Conservation (phyloP, 2,113 vertebrate species). For the Bagarius yarrelli region DNA sequence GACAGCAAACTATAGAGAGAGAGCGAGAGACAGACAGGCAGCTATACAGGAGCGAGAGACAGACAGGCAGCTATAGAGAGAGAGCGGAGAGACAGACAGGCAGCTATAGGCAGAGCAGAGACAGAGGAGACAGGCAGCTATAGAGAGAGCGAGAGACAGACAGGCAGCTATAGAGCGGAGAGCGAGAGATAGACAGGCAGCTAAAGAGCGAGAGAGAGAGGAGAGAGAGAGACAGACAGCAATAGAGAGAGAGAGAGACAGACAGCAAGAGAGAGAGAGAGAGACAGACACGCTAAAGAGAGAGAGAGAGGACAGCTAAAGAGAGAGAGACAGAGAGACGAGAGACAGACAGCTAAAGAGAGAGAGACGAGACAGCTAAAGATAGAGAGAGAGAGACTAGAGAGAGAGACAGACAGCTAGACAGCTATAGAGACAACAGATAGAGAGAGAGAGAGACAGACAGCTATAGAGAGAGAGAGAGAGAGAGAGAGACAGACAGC, state of each 20-base stretch:
- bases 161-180: too few relatives aligned
- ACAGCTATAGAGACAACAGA: not conserved
- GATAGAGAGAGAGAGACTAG: not conserved
- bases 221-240: too few relatives aligned
- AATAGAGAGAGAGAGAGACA: too few relatives aligned
- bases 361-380: not conserved
- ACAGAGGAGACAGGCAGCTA: too few relatives aligned
- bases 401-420: too few relatives aligned
- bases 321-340: not conserved
- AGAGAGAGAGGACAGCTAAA: not conserved
- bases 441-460: not conserved
- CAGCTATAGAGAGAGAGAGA: not conserved
- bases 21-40: not conserved
- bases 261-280: too few relatives aligned
- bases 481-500: too few relatives aligned
- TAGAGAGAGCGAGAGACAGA: too few relatives aligned
- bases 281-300: too few relatives aligned
- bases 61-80: not conserved
- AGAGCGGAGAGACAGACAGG: not conserved
- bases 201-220: too few relatives aligned
- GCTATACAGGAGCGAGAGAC: not conserved
- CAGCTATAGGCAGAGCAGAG: fast-evolving
- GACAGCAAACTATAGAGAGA: not conserved
- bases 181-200: too few relatives aligned
- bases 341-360: not conserved